Evolutionary conservation across 1,140 invertebrate genomes (phyloP).

Genomic region (Lanistes nyassanus): DNA sequence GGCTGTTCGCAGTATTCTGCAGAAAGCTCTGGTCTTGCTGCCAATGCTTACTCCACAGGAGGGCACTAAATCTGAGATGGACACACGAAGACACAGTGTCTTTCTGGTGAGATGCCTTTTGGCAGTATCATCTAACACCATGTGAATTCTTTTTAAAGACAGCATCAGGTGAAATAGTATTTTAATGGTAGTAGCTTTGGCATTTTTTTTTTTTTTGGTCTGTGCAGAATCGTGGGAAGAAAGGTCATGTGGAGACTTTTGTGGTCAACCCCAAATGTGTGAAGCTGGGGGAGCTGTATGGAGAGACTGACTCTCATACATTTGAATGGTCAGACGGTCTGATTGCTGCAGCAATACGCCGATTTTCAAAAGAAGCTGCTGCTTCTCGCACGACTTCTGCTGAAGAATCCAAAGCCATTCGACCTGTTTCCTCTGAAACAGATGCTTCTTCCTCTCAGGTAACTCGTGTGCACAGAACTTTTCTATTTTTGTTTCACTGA

Average conservation of each 20-base stretch:
- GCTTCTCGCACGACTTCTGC: conserved; percentile 24
- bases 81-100: conserved; percentile 34
- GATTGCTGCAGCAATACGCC: conserved; percentile 58
- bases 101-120: conserved; percentile 24
- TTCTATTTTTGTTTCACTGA: too few relatives aligned
- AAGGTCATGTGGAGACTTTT: conserved; percentile 70
- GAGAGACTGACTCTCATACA: conserved; percentile 83
- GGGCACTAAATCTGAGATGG: conserved; percentile 22
- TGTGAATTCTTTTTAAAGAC: too few relatives aligned
- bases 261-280: conserved; percentile 86
- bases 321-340: conserved; percentile 85
- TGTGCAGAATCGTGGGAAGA: conserved; percentile 46
- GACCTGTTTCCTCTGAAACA: conserved; percentile 30
- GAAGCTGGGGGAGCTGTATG: conserved; percentile 82
- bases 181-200: not conserved
- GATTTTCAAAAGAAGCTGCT: conserved; percentile 54
- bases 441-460: conserved; percentile 24
- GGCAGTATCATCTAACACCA: too few relatives aligned
- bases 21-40: conserved; percentile 62
- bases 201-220: not conserved
- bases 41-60: conserved; percentile 54
- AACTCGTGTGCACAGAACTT: too few relatives aligned
- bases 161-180: too few relatives aligned
- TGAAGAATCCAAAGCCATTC: conserved; percentile 29
- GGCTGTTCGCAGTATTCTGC: conserved; percentile 59